Conservation (phyloP, 2,888 invertebrate species). For the Rhaphigaster nebulosa region DNA sequence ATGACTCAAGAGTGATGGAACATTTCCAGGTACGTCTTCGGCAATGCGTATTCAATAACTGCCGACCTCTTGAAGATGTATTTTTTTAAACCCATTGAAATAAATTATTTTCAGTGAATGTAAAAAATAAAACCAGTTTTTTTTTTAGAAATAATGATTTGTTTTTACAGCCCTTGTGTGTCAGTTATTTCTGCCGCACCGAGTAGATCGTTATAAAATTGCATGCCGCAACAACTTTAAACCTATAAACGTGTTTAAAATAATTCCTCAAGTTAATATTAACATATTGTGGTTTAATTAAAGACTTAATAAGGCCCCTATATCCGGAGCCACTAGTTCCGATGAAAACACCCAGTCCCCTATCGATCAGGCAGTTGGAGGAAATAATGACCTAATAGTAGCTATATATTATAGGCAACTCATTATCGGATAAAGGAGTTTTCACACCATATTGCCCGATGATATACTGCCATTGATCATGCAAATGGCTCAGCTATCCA, state of each 20-base stretch:
- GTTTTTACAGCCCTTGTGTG: too few species aligned
- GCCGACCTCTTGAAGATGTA: too few species aligned
- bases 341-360: neutral
- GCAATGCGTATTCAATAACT: too few species aligned
- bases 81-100: too few species aligned
- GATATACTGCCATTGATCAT: constrained; percentile 29
- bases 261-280: neutral
- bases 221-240: neutral
- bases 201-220: too few species aligned
- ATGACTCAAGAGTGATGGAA: too few species aligned
- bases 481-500: neutral
- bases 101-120: too few species aligned
- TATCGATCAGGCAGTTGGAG: neutral
- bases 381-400: neutral
- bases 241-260: neutral
- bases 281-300: neutral
- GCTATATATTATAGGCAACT: neutral
- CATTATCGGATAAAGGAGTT: constrained; percentile 12
- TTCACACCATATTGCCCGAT: neutral
- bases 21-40: too few species aligned
- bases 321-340: neutral
- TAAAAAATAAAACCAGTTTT: too few species aligned
- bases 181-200: too few species aligned
- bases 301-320: neutral
- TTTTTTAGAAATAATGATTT: too few species aligned